These are phyloP conservation scores for Oreochromis tanganicae DNA, from an alignment of 2,113 vertebrate genomes.

Conservation along the genomic window DNA sequence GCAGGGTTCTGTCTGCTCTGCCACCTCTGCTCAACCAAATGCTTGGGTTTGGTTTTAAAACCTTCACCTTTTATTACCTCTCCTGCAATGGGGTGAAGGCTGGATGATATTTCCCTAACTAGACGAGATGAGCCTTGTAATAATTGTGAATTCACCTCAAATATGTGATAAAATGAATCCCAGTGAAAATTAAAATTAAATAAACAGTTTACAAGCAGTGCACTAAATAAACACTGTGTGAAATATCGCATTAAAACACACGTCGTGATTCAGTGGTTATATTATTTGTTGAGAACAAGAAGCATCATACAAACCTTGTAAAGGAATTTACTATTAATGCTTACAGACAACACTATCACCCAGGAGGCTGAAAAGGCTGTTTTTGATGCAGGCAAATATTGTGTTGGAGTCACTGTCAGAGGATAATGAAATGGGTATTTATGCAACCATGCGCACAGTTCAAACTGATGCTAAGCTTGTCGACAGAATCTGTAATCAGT, in stretches of 20 bases:
- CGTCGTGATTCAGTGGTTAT: conserved; percentile 5
- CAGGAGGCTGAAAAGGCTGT: conserved; percentile 11
- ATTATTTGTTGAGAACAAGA: not conserved
- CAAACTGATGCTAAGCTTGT: conserved; percentile 57
- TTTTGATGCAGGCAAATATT: conserved; percentile 40
- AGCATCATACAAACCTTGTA: not conserved
- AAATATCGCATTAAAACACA: conserved; percentile 23
- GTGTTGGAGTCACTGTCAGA: conserved; percentile 36
- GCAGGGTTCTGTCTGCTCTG: not conserved
- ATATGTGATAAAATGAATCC: conserved; percentile 6
- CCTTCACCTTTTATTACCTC: not conserved
- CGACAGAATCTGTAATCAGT: conserved; percentile 68
- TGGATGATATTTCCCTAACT: not conserved
- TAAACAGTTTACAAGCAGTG: not conserved
- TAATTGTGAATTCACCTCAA: not conserved
- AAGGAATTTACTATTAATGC: conserved; percentile 29
- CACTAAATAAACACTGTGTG: not conserved
- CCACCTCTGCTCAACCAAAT: not conserved
- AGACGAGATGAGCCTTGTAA: not conserved
- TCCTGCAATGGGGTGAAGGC: not conserved
- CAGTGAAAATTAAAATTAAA: not conserved
- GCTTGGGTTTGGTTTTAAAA: not conserved
- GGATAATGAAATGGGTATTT: conserved; percentile 65
- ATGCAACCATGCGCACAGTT: conserved; percentile 58
- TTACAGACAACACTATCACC: conserved; percentile 12